A percentile compares a stretch with the other conserved stretches of the same genome.
Evolutionary conservation across 2,888 invertebrate species (phyloP).

Genomic region (Noctua pronuba): DNA sequence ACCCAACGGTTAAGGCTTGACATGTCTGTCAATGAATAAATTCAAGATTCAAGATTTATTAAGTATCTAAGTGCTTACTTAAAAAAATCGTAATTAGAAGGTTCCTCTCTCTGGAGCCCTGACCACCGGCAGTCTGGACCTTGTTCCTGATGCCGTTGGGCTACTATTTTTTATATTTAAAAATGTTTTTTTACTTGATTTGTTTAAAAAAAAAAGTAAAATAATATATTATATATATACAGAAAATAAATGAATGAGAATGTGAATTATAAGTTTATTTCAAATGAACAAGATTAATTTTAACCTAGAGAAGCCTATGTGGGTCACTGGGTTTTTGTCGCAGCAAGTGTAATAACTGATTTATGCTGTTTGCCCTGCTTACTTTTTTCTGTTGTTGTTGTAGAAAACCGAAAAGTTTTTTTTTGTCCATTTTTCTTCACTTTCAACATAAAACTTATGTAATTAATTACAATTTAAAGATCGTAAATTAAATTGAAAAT

Average conservation of each 20-base stretch:
- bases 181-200: too few species aligned
- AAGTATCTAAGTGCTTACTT: too few species aligned
- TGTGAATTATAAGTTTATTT: not conserved
- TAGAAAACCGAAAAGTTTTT: not conserved
- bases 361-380: not conserved
- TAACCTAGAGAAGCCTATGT: not conserved
- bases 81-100: not conserved
- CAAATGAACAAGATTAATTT: too few species aligned
- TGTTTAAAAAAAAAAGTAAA: too few species aligned
- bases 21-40: too few species aligned
- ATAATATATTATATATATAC: too few species aligned
- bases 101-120: too few species aligned
- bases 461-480: not conserved
- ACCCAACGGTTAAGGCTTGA: too few species aligned
- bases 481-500: conserved; percentile 2
- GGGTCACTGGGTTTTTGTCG: not conserved
- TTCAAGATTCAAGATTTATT: too few species aligned
- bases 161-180: too few species aligned
- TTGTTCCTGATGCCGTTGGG: not conserved
- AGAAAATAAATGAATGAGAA: not conserved
- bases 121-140: too few species aligned
- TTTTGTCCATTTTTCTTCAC: not conserved
- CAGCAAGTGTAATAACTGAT: not conserved
- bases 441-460: not conserved
- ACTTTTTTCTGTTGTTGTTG: not conserved